Evolutionary conservation across 2,888 invertebrate species (phyloP), one percentile per base, ranked within the genome.

Genomic region (Drosophila niveifrons): DNA sequence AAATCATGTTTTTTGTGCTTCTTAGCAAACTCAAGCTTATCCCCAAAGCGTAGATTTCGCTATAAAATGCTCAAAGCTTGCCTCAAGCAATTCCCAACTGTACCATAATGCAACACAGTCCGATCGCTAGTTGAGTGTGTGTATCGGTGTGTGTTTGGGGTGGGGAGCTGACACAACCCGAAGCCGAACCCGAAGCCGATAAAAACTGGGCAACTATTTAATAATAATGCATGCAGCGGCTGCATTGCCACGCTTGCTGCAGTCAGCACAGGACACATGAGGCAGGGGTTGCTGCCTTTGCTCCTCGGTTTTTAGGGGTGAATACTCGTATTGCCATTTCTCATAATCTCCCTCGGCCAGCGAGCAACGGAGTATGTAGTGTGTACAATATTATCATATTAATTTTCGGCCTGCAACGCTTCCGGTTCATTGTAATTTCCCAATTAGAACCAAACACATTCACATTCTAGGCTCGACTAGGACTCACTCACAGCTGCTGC

Each of bases 341-440:
- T 76, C 74, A 82, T 72, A 77, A 80, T 71, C 74, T 63, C 74
- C 48, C 46, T 56, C 31, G 62, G 23, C 18, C 4, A 23, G 23
- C 23, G 23, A 23, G 23, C 4, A 23, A 34, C 3, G 3, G 6
- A 0, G 18, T 18, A 0, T 18, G 18, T 18, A 4, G 17, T 56
- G 17, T 62, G 58, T 43, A 68, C 44, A 58, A 63, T 52, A 73
- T 76, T 78, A 73, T 78, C 73, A 75, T 75, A 71, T 75, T 65
- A 62, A 63, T 51, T 66, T 76, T 75, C 72, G 51, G 69, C 61
- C 67, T 74, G 66, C 72, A 68, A 76, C 70, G 46, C 57, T 80
- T 79, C 78, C 78, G 82, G 72, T 74, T 82, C 70, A 70, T 72
- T 85, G 78, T 79, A 85, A 76, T 82, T 85, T 83, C 86, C 80